A percentile compares a stretch with the other conserved stretches of the same genome.
Evolutionary conservation across 2,113 vertebrate species (phyloP).

Genomic region (Corythornis vintsioides): DNA sequence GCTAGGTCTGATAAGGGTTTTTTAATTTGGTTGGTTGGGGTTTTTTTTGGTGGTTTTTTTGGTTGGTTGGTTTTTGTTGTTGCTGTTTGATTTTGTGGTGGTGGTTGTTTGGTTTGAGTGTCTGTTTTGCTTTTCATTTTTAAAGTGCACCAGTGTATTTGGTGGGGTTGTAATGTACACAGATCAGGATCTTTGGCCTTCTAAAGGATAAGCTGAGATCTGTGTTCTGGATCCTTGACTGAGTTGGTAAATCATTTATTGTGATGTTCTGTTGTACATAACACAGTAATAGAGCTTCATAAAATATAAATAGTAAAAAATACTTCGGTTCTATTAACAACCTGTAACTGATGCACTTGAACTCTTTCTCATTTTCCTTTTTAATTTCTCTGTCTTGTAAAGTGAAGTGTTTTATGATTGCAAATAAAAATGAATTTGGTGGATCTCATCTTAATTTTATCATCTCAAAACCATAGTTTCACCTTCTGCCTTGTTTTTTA

Average conservation of each 20-base stretch:
- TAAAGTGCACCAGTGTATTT: background rate
- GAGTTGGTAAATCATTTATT: constrained; percentile 76
- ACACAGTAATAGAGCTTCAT: constrained; percentile 72
- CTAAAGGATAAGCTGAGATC: constrained; percentile 46
- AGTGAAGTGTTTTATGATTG: constrained; percentile 62
- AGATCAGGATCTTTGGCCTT: constrained; percentile 16
- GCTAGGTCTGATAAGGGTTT: background rate
- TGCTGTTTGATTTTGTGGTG: background rate
- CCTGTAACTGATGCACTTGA: constrained; percentile 67
- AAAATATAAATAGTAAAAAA: constrained; percentile 79
- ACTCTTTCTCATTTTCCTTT: constrained; percentile 62
- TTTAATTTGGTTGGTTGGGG: too few species aligned
- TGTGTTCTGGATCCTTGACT: constrained; percentile 60
- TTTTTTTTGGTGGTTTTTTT: too few species aligned
- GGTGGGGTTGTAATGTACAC: background rate
- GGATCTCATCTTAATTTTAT: constrained; percentile 49
- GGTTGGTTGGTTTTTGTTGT: too few species aligned
- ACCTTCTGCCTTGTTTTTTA: constrained; percentile 31
- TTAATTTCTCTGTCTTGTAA: constrained; percentile 64
- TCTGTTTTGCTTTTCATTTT: background rate
- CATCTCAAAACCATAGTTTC: constrained; percentile 18
- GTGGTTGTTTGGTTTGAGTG: background rate
- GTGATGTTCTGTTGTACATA: constrained; percentile 72
- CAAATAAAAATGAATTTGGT: constrained; percentile 65
- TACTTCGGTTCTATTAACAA: constrained; percentile 68